These are phyloP conservation scores for Fragum fragum DNA, from an alignment of 2,888 invertebrate species.

Conservation along the genomic window DNA sequence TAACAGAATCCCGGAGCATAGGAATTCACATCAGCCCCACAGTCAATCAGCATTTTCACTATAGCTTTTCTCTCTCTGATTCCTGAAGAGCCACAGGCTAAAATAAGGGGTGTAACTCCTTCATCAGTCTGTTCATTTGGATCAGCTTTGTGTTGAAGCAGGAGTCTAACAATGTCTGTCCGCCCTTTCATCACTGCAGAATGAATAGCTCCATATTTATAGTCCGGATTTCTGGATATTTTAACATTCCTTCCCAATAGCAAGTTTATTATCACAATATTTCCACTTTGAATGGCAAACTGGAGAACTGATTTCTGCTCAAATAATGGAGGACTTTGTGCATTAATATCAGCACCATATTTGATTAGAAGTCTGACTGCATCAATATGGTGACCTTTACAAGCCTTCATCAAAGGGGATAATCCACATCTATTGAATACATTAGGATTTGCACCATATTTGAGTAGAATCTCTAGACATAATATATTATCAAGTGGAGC, in stretches of 20 bases:
- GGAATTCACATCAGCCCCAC: constrained; percentile 83
- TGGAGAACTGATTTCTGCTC: constrained; percentile 96
- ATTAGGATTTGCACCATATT: constrained; percentile 95
- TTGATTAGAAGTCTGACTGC: constrained; percentile 89
- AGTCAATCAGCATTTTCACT: constrained; percentile 77
- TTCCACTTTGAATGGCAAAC: constrained; percentile 94
- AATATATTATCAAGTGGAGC: constrained; percentile 92
- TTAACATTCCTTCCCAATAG: constrained; percentile 94
- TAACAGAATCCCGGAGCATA: constrained; percentile 88
- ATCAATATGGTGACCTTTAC: constrained; percentile 87
- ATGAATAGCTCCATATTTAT: constrained; percentile 93
- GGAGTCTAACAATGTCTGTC: constrained; percentile 79
- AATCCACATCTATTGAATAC: constrained; percentile 94
- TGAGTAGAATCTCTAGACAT: constrained; percentile 93
- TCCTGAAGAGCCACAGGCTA: constrained; percentile 85
- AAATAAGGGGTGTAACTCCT: constrained; percentile 86
- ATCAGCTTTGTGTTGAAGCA: constrained; percentile 87
- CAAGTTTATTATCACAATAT: constrained; percentile 91
- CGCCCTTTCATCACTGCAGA: constrained; percentile 91
- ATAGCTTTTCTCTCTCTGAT: constrained; percentile 79
- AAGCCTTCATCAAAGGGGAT: constrained; percentile 96
- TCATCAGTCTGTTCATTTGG: constrained; percentile 87
- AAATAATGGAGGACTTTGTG: constrained; percentile 94
- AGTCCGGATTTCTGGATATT: constrained; percentile 89
- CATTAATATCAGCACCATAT: constrained; percentile 95